These are phyloP conservation scores for Fregetta grallaria DNA, from an alignment of 2,113 vertebrate species.

Conservation along the genomic window DNA sequence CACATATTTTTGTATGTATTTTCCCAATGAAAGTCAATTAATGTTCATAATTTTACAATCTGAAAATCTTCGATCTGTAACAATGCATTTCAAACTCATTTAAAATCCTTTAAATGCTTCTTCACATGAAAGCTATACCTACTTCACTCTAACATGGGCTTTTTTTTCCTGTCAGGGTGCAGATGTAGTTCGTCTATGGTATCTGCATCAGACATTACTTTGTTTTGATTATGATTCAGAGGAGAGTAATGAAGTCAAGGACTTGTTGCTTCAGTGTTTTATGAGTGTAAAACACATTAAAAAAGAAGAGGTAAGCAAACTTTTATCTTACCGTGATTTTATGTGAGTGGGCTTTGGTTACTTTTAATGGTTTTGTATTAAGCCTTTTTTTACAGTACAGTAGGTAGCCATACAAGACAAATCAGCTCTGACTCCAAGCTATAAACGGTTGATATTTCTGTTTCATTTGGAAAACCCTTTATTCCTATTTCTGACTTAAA, in stretches of 20 bases:
- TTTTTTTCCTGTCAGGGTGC: constrained; percentile 67
- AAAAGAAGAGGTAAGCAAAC: constrained; percentile 83
- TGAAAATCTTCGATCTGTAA: neutral
- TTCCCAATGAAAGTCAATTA: neutral
- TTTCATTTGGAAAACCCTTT: neutral
- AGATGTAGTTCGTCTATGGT: constrained; percentile 84
- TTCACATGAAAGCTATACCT: neutral
- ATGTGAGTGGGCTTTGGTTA: neutral
- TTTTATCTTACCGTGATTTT: neutral
- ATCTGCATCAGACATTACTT: constrained; percentile 78
- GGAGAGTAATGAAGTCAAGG: constrained; percentile 80
- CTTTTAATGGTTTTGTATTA: neutral
- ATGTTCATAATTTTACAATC: neutral
- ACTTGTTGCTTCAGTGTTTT: constrained; percentile 87
- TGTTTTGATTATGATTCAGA: constrained; percentile 84
- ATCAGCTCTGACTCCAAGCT: neutral
- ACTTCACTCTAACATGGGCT: neutral
- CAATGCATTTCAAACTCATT: neutral
- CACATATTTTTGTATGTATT: neutral
- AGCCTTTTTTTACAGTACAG: neutral
- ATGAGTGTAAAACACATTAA: constrained; percentile 77
- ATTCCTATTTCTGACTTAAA: neutral
- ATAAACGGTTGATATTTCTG: neutral
- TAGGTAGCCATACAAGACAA: neutral
- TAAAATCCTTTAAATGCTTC: neutral